These are phyloP conservation scores for Penelope pileata DNA, from an alignment of 2,113 vertebrate species.

Conservation along the genomic window DNA sequence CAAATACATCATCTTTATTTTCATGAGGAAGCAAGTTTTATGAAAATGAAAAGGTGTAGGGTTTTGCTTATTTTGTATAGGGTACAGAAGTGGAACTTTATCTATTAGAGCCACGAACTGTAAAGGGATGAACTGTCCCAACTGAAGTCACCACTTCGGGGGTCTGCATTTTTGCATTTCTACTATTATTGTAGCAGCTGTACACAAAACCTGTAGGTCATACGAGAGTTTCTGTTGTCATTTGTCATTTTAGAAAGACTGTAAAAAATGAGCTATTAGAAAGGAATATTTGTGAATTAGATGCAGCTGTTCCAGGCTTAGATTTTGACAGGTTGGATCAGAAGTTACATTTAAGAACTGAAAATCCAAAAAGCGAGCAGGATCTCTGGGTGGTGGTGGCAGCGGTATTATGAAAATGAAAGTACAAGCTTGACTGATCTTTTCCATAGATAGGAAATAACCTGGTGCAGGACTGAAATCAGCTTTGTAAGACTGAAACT, in stretches of 20 bases:
- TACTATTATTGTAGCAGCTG: not conserved
- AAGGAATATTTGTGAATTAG: not conserved
- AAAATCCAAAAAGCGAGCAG: constrained; percentile 17
- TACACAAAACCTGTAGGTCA: not conserved
- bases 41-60: not conserved
- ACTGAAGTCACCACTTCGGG: not conserved
- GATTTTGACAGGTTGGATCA: not conserved
- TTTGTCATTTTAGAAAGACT: not conserved
- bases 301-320: not conserved
- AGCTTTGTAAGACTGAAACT: constrained; percentile 52
- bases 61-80: not conserved
- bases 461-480: not conserved
- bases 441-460: constrained; percentile 60
- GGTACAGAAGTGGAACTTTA: not conserved
- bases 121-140: not conserved
- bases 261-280: not conserved
- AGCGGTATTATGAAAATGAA: constrained; percentile 10
- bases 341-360: not conserved
- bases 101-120: not conserved
- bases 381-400: not conserved
- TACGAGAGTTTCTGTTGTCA: not conserved
- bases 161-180: not conserved
- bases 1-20: not conserved
- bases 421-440: constrained; percentile 35
- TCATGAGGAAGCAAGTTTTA: not conserved